Conservation (phyloP, 2,113 vertebrate species). For the Lipotes vexillifer region DNA sequence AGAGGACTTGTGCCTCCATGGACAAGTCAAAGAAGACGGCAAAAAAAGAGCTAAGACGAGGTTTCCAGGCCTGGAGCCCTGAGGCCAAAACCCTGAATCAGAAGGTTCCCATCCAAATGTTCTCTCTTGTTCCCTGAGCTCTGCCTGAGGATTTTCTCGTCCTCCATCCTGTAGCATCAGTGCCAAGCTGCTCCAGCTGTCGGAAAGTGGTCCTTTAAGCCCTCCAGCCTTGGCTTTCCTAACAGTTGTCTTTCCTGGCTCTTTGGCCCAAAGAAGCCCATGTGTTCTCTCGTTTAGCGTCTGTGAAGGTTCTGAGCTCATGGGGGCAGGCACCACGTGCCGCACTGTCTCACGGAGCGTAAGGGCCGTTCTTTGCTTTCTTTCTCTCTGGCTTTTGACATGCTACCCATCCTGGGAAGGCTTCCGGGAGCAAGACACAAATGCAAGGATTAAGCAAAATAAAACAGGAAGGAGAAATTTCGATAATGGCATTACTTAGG, state of each 20-base stretch:
- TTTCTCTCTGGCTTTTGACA: neutral
- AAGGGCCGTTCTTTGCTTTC: neutral
- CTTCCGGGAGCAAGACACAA: neutral
- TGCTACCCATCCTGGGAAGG: neutral
- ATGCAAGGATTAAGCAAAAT: neutral
- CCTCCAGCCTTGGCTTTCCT: neutral
- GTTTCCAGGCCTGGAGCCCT: neutral
- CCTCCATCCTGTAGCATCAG: neutral
- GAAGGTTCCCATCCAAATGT: accelerated
- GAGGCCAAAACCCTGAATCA: neutral
- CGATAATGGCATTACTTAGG: neutral
- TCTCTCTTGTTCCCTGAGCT: neutral
- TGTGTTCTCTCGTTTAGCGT: neutral
- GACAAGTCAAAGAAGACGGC: neutral
- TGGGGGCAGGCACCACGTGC: neutral
- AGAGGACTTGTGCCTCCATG: accelerated
- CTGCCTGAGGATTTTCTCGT: neutral
- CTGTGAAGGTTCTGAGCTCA: neutral
- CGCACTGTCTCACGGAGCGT: neutral
- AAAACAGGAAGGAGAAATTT: neutral
- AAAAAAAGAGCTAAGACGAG: neutral
- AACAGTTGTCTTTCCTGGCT: neutral
- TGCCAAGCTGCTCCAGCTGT: neutral
- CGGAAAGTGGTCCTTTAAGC: neutral
- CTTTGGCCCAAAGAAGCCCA: neutral